Conservation (phyloP, 2,797 vertebrate genomes). For the Podarcis lilfordi region DNA sequence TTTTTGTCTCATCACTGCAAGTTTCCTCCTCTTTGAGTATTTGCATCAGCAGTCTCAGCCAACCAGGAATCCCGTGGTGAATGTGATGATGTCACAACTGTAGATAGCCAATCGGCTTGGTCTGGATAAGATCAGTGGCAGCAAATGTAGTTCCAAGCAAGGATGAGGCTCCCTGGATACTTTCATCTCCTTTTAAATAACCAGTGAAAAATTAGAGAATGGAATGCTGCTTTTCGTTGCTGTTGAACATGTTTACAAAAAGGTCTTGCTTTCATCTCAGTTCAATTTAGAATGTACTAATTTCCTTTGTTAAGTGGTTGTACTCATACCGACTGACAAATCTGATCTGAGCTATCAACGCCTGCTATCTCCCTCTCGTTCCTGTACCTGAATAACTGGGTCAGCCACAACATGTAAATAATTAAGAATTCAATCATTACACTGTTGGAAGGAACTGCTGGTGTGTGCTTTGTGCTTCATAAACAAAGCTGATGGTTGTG, state of each 20-base stretch:
- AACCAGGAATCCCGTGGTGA: background rate
- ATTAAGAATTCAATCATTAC: slow-evolving; percentile 15
- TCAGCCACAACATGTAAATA: slow-evolving; percentile 1
- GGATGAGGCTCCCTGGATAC: too few relatives aligned
- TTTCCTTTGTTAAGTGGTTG: background rate
- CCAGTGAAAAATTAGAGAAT: background rate
- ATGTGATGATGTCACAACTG: background rate
- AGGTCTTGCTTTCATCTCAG: background rate
- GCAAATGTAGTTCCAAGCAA: background rate
- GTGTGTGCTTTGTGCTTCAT: background rate
- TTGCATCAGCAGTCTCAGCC: background rate
- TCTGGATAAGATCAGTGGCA: background rate
- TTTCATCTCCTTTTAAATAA: background rate
- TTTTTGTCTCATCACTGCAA: background rate
- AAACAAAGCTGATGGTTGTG: background rate
- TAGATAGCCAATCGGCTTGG: background rate
- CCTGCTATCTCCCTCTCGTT: background rate
- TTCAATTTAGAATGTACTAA: background rate
- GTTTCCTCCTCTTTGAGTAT: background rate
- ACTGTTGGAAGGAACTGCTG: background rate
- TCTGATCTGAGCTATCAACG: background rate
- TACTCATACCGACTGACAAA: background rate
- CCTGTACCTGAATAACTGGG: background rate
- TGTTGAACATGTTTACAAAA: background rate
- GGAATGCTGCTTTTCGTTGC: background rate